Conservation (phyloP, 92 coral and sea anemone genomes). For the Palythoa grandis region DNA sequence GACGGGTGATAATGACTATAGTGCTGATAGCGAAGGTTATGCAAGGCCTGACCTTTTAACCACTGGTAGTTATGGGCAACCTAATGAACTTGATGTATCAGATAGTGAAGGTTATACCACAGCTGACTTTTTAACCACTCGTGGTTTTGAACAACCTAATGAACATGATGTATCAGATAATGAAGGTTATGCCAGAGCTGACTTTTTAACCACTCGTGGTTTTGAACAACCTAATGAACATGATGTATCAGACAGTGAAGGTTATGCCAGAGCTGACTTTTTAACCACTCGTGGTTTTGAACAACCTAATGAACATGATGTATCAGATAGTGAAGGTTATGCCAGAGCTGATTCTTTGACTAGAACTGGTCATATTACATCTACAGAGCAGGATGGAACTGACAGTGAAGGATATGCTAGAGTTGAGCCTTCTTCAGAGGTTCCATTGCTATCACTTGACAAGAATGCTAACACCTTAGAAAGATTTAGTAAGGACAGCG, state of each 20-base stretch:
- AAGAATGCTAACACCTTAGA: neutral
- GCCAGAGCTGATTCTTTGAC: neutral
- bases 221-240: neutral
- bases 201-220: neutral
- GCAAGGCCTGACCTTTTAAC: slow-evolving; percentile 8
- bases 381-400: neutral
- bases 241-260: neutral
- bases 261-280: slow-evolving; percentile 2
- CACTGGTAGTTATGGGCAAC: neutral
- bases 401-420: slow-evolving; percentile 28
- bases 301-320: neutral
- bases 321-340: neutral
- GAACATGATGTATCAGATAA: neutral
- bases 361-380: neutral
- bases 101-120: slow-evolving; percentile 3
- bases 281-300: neutral
- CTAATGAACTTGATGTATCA: neutral
- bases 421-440: neutral
- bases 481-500: neutral
- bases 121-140: neutral
- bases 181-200: neutral
- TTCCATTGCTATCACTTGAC: neutral
- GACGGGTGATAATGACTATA: neutral
- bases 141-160: neutral
- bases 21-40: slow-evolving; percentile 10